A percentile compares a stretch with the other conserved stretches of the same genome.
These are phyloP conservation scores for Calliopsis andreniformis DNA, from an alignment of 1,140 invertebrate genomes.

Conservation along the genomic window DNA sequence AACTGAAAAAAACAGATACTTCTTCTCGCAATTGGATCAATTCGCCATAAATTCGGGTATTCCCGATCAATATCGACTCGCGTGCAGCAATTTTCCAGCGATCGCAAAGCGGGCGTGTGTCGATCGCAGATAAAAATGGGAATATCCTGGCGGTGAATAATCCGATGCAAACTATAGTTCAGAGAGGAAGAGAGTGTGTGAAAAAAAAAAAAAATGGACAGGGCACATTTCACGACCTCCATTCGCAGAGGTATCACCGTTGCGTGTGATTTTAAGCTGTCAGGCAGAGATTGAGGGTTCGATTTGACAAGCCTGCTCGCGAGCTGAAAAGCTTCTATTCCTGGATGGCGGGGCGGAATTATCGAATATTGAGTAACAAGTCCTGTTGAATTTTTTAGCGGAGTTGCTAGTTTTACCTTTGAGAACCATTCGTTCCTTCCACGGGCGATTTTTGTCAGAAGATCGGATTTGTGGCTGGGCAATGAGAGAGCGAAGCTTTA, in stretches of 20 bases:
- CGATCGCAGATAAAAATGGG: neutral
- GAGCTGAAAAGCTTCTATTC: constrained; percentile 17
- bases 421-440: too few species aligned
- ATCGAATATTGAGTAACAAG: neutral
- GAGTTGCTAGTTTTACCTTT: too few species aligned
- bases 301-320: constrained; percentile 35
- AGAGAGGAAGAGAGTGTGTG: neutral
- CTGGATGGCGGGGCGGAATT: neutral
- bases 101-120: neutral
- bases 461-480: too few species aligned
- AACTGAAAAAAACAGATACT: too few species aligned
- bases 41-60: neutral
- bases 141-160: constrained; percentile 20
- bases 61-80: neutral
- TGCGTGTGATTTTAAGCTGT: constrained; percentile 34
- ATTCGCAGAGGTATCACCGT: constrained; percentile 13
- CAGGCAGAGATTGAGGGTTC: constrained; percentile 23
- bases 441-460: too few species aligned
- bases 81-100: neutral
- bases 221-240: constrained; percentile 8
- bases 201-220: neutral
- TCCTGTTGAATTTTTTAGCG: too few species aligned
- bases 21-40: constrained; percentile 17
- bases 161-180: neutral
- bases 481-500: too few species aligned